Evolutionary conservation across 2,797 vertebrate genomes (phyloP).

Genomic region (Sebastes diploproa): DNA sequence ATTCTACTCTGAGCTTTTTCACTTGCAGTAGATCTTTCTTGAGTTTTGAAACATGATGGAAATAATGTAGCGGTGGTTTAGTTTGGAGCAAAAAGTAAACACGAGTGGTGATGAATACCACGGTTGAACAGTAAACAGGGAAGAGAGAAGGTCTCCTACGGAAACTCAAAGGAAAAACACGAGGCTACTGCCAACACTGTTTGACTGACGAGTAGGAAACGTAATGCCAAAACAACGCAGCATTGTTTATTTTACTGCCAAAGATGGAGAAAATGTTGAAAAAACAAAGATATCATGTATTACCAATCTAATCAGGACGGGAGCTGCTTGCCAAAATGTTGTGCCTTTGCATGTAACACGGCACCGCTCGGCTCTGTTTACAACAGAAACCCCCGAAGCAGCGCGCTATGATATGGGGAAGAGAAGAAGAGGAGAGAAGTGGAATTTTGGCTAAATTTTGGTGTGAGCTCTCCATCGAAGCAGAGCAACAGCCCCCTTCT

Average conservation of each 20-base stretch:
- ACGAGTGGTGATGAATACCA: not conserved
- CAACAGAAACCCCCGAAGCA: constrained; percentile 40
- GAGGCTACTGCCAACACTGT: not conserved
- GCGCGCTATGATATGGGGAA: constrained; percentile 22
- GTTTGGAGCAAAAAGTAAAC: not conserved
- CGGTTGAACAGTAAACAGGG: not conserved
- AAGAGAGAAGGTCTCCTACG: not conserved
- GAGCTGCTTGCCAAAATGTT: constrained; percentile 31
- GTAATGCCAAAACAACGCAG: not conserved
- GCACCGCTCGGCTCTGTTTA: constrained; percentile 33
- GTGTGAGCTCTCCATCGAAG: constrained; percentile 53
- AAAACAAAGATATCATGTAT: constrained; percentile 45
- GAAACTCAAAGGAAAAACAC: constrained; percentile 7
- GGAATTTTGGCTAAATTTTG: constrained; percentile 52
- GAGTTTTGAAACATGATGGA: not conserved
- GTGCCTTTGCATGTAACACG: constrained; percentile 17
- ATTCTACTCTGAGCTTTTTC: not conserved
- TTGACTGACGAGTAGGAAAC: constrained; percentile 33
- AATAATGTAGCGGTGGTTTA: not conserved
- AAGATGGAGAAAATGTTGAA: constrained; percentile 15
- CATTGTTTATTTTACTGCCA: constrained; percentile 38
- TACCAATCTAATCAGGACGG: constrained; percentile 40
- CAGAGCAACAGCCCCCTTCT: constrained; percentile 65
- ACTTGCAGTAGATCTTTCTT: not conserved
- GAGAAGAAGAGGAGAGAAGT: constrained; percentile 40